Evolutionary conservation across 2,113 vertebrate genomes (phyloP).

Genomic region (Dunckerocampus dactyliophorus): DNA sequence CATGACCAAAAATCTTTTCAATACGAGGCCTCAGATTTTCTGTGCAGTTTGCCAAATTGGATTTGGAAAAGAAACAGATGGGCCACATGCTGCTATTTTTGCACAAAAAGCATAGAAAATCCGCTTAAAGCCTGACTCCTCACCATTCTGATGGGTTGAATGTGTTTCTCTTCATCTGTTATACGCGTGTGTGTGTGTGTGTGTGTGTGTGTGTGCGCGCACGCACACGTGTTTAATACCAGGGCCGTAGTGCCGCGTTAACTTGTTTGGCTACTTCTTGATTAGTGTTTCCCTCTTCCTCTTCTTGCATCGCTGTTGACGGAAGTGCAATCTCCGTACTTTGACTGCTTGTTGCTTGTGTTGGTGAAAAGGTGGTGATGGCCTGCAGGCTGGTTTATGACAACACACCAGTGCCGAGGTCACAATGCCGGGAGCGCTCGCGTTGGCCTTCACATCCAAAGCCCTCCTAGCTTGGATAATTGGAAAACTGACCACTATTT

Average conservation of each 20-base stretch:
- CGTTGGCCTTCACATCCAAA: no score
- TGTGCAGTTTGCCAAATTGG: conserved; percentile 31
- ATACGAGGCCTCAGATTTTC: conserved; percentile 47
- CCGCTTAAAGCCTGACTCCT: conserved; percentile 25
- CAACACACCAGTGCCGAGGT: no score
- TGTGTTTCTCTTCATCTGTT: conserved; percentile 21
- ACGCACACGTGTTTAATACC: conserved; percentile 33
- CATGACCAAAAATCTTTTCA: conserved; percentile 42
- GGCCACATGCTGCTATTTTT: neutral
- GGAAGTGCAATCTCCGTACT: conserved; percentile 36
- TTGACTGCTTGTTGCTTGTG: conserved; percentile 36
- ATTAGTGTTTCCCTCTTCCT: conserved; percentile 26
- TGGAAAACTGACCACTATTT: no score
- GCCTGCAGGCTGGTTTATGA: no score
- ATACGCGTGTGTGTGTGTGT: conserved; percentile 17
- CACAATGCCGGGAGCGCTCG: no score
- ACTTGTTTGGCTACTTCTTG: conserved; percentile 37
- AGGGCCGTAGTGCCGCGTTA: conserved; percentile 47
- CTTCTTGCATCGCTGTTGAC: conserved; percentile 39
- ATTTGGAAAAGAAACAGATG: neutral
- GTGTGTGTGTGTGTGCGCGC: neutral
- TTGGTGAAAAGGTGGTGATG: conserved; percentile 21
- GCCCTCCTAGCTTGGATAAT: no score
- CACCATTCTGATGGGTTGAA: conserved; percentile 41
- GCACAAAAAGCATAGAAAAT: conserved; percentile 47